phyloP scores from a whole-genome alignment of 2,888 invertebrate genomes.

The Campoletis raptor region DNA sequence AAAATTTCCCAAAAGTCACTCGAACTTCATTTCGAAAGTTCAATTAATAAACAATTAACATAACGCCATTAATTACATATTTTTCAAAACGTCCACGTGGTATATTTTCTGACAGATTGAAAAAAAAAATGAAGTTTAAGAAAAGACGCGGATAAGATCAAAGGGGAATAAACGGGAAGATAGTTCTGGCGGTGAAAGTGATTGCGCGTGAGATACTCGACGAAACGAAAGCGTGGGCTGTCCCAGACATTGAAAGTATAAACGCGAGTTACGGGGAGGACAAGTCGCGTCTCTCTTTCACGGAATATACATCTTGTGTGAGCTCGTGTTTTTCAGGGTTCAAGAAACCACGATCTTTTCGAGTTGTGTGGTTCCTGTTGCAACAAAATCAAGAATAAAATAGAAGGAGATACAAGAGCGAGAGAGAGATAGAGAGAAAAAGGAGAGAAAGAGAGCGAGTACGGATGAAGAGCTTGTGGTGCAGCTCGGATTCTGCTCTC shows the following conservation, averaged over 20 bases:
- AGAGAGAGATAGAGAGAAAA: slow-evolving; percentile 5
- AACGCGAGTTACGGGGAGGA: slow-evolving; percentile 26
- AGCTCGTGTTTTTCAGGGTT: slow-evolving; percentile 42
- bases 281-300: slow-evolving; percentile 45
- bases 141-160: background rate
- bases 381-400: background rate
- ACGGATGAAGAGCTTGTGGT: slow-evolving; percentile 23
- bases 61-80: background rate
- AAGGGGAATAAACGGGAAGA: background rate
- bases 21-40: too few relatives aligned
- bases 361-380: slow-evolving; percentile 25
- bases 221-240: slow-evolving; percentile 65
- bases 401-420: background rate
- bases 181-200: slow-evolving; percentile 56
- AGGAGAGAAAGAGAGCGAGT: slow-evolving; percentile 35
- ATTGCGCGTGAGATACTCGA: slow-evolving; percentile 42
- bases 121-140: background rate
- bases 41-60: background rate
- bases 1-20: background rate
- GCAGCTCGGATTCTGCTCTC: slow-evolving; percentile 62
- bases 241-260: slow-evolving; percentile 66
- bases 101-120: background rate
- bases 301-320: background rate
- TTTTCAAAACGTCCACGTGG: background rate
- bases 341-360: slow-evolving; percentile 59